Conservation (phyloP, 1,140 invertebrate genomes). For the Heliconius nattereri region DNA sequence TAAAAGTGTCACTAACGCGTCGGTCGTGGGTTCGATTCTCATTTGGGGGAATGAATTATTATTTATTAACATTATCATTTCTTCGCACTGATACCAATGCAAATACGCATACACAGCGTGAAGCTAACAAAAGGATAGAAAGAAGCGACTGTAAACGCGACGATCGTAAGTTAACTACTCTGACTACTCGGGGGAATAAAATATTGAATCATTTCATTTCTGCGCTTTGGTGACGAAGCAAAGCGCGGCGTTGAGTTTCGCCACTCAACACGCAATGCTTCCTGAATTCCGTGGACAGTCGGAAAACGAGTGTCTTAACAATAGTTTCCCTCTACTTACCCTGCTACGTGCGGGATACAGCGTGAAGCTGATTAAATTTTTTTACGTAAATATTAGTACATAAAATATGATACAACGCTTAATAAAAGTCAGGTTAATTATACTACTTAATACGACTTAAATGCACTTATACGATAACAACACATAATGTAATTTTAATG, state of each 20-base stretch:
- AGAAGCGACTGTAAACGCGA: too few species aligned
- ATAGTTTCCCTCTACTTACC: too few species aligned
- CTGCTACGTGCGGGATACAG: background rate
- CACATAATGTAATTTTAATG: background rate
- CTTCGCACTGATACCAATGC: too few species aligned
- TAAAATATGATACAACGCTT: background rate
- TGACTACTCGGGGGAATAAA: background rate
- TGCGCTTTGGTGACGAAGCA: background rate
- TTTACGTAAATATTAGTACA: too few species aligned
- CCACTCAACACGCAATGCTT: background rate
- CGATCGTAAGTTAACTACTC: background rate
- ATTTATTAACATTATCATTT: background rate
- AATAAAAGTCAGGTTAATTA: background rate
- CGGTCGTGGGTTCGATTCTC: too few species aligned
- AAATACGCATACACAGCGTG: too few species aligned
- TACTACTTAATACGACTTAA: background rate
- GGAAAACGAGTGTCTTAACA: background rate
- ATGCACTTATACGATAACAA: constrained; percentile 1
- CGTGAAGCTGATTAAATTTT: background rate
- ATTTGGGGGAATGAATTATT: too few species aligned
- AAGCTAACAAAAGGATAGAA: too few species aligned
- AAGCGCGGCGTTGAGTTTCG: background rate
- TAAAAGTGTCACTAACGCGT: too few species aligned
- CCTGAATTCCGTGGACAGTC: background rate
- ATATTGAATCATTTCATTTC: background rate